A percentile compares a stretch with the other conserved stretches of the same genome.
phyloP scores from a whole-genome alignment of 2,797 vertebrate species.

The Falco novaeseelandiae region DNA sequence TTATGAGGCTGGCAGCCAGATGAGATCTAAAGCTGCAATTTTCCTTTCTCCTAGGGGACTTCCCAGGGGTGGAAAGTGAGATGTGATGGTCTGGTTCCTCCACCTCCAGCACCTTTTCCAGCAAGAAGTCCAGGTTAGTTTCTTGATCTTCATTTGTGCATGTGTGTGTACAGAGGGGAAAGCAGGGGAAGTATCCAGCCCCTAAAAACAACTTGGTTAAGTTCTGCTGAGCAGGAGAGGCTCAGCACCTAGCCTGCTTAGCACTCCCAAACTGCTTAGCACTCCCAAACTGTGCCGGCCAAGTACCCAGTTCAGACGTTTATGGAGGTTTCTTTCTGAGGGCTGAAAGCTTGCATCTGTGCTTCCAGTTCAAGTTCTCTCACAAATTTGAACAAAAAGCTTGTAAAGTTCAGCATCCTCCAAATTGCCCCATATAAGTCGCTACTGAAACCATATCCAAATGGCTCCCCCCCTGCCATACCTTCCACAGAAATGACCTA shows the following conservation, averaged over 20 bases:
- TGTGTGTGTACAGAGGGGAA: neutral
- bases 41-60: neutral
- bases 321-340: constrained; percentile 26
- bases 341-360: constrained; percentile 32
- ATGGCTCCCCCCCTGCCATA: neutral
- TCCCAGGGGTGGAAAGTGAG: neutral
- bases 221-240: neutral
- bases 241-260: neutral
- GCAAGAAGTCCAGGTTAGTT: neutral
- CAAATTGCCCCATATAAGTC: constrained; percentile 51
- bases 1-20: neutral
- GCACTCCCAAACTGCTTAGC: neutral
- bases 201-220: neutral
- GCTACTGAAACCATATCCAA: constrained; percentile 51
- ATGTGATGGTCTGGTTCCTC: neutral
- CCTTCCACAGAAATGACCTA: constrained; percentile 80
- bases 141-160: neutral
- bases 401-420: constrained; percentile 53
- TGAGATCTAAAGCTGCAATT: neutral
- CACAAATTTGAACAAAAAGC: constrained; percentile 22
- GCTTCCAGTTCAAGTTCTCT: constrained; percentile 33
- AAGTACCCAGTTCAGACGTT: neutral
- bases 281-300: neutral
- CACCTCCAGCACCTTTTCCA: neutral
- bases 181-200: neutral